Evolutionary conservation across 2,797 vertebrate genomes (phyloP).

Genomic region (Eurystomus glaucurus): DNA sequence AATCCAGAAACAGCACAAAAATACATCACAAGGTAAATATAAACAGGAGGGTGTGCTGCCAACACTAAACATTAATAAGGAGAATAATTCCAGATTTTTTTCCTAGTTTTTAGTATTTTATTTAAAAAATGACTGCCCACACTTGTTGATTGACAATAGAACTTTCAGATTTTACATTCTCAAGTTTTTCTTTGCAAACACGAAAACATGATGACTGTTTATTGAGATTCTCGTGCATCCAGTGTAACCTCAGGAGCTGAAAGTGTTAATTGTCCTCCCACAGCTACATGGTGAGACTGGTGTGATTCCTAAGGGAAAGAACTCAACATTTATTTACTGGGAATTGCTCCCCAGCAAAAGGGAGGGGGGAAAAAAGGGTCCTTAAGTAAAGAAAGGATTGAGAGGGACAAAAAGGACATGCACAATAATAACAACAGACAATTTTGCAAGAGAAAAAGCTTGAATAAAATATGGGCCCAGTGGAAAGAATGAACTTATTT

Average conservation of each 20-base stretch:
- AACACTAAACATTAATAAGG: not conserved
- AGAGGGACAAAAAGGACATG: not conserved
- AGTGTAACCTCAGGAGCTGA: not conserved
- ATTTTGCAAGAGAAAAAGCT: not conserved
- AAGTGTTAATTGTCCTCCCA: not conserved
- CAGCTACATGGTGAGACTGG: not conserved
- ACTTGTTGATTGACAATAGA: not conserved
- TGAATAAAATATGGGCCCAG: not conserved
- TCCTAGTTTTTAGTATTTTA: not conserved
- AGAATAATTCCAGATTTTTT: not conserved
- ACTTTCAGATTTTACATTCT: not conserved
- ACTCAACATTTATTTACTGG: not conserved
- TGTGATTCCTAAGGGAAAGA: not conserved
- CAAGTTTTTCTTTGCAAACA: not conserved
- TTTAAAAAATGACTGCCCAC: not conserved
- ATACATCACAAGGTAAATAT: not conserved
- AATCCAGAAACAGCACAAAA: not conserved
- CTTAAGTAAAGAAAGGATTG: not conserved
- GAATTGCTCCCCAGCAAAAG: not conserved
- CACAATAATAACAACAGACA: not conserved
- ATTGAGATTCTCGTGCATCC: not conserved
- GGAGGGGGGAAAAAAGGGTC: accelerated
- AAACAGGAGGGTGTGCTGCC: not conserved
- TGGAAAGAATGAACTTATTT: not conserved
- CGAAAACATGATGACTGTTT: not conserved